Percentiles rank a stretch among this genome's conserved stretches.
These are phyloP conservation scores for Zootermopsis nevadensis DNA, from an alignment of 2,888 invertebrate species.

Conservation along the genomic window DNA sequence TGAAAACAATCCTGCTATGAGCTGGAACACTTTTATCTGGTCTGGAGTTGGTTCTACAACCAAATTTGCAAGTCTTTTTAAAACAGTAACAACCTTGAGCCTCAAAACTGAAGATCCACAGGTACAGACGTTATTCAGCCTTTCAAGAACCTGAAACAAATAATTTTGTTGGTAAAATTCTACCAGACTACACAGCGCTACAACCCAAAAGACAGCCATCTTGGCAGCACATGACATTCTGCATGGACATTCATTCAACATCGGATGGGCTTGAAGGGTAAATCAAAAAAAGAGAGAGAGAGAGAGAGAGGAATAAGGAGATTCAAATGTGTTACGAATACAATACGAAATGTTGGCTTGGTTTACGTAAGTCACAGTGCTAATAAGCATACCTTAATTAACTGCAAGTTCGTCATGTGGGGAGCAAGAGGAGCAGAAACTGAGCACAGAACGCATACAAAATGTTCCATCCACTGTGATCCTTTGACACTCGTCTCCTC, in stretches of 20 bases:
- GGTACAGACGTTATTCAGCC: conserved; percentile 10
- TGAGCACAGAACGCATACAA: conserved; percentile 1
- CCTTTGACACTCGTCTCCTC: conserved; percentile 41
- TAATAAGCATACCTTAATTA: conserved; percentile 25
- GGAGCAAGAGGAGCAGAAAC: neutral
- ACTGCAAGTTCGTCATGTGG: conserved; percentile 6
- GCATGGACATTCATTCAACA: no score
- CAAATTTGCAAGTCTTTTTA: conserved; percentile 34
- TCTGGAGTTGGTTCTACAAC: conserved; percentile 18
- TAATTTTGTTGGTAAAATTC: no score
- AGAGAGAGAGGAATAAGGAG: no score
- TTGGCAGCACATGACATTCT: no score
- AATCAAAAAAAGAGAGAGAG: no score
- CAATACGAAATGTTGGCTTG: no score
- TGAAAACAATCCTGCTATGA: conserved; percentile 40
- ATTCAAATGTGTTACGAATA: no score
- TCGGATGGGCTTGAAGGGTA: no score
- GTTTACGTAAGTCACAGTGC: no score
- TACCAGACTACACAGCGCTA: no score
- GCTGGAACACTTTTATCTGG: conserved; percentile 28
- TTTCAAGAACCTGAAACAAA: conserved; percentile 40
- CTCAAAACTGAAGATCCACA: conserved; percentile 34
- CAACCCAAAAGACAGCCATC: neutral
- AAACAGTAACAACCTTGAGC: neutral
- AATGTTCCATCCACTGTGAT: conserved; percentile 26